Conservation (phyloP, 2,888 invertebrate species). For the Eupithecia vulgata region DNA sequence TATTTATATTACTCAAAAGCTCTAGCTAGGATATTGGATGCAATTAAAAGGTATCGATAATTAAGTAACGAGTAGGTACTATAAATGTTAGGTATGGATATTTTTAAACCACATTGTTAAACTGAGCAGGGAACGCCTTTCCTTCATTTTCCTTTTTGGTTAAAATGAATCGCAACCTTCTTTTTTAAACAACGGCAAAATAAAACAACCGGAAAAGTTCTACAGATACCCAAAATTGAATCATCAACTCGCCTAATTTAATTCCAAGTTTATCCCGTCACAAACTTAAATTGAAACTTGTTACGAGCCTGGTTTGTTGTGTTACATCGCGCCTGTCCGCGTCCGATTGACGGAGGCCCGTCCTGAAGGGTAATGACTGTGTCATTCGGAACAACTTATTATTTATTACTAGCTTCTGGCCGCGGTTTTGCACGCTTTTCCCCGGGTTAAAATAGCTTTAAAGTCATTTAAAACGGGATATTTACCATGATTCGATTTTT, state of each 20-base stretch:
- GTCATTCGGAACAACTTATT: not conserved
- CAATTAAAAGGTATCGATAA: not conserved
- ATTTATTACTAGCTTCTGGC: not conserved
- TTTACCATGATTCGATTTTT: too few relatives aligned
- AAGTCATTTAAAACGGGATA: too few relatives aligned
- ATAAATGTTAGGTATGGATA: not conserved
- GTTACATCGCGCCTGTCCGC: slow-evolving; percentile 38
- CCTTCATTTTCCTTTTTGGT: not conserved
- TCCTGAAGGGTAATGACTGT: not conserved
- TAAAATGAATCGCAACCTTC: not conserved
- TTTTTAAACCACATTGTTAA: not conserved
- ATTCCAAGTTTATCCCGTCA: slow-evolving; percentile 19
- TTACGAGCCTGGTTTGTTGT: slow-evolving; percentile 38
- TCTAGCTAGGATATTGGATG: not conserved
- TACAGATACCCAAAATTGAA: slow-evolving; percentile 11
- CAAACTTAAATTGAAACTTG: slow-evolving; percentile 32
- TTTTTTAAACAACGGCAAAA: not conserved
- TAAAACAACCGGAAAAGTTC: not conserved
- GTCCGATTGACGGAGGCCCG: slow-evolving; percentile 35
- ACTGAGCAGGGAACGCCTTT: not conserved
- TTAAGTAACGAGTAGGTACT: too few relatives aligned
- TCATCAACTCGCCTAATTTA: slow-evolving; percentile 9
- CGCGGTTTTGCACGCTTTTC: not conserved
- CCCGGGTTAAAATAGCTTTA: too few relatives aligned
- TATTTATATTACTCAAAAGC: not conserved